These are phyloP conservation scores for Lepus townsendii DNA, from an alignment of 2,797 vertebrate species.

Conservation along the genomic window DNA sequence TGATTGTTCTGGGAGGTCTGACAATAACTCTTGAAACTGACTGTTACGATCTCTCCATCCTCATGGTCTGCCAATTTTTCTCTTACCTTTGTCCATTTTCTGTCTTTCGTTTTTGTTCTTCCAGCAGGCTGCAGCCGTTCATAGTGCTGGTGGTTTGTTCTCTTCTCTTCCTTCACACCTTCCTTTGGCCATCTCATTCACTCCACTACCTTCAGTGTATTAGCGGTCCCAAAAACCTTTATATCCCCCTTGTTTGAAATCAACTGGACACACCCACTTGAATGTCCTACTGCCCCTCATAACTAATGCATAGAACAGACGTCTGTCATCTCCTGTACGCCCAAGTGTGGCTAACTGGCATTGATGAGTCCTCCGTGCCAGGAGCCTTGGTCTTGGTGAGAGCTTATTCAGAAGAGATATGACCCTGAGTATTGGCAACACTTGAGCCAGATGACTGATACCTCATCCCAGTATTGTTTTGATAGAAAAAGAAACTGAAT, in stretches of 20 bases:
- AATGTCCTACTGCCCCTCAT: conserved; percentile 45
- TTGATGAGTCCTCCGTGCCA: conserved; percentile 38
- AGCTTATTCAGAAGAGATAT: conserved; percentile 47
- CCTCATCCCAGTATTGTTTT: conserved; percentile 30
- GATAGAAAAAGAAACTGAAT: not conserved
- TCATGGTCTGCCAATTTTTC: conserved; percentile 26
- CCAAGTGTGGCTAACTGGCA: conserved; percentile 48
- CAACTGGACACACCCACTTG: conserved; percentile 23
- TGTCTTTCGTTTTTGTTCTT: conserved; percentile 16
- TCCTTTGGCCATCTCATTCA: not conserved
- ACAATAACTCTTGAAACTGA: conserved; percentile 33
- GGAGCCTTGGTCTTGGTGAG: conserved; percentile 34
- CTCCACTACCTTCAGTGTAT: not conserved
- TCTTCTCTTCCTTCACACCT: not conserved
- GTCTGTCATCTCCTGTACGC: conserved; percentile 32
- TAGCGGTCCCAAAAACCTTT: not conserved
- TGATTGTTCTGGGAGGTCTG: conserved; percentile 8
- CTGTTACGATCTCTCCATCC: not conserved
- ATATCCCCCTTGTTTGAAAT: conserved; percentile 20
- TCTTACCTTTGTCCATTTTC: conserved; percentile 7
- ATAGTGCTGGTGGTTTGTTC: not conserved
- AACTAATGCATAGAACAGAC: conserved; percentile 54
- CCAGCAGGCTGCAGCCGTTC: not conserved
- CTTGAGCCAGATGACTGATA: conserved; percentile 30
- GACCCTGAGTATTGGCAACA: conserved; percentile 46